These are phyloP conservation scores for Clivina fossor DNA, from an alignment of 2,888 invertebrate genomes.

Conservation along the genomic window DNA sequence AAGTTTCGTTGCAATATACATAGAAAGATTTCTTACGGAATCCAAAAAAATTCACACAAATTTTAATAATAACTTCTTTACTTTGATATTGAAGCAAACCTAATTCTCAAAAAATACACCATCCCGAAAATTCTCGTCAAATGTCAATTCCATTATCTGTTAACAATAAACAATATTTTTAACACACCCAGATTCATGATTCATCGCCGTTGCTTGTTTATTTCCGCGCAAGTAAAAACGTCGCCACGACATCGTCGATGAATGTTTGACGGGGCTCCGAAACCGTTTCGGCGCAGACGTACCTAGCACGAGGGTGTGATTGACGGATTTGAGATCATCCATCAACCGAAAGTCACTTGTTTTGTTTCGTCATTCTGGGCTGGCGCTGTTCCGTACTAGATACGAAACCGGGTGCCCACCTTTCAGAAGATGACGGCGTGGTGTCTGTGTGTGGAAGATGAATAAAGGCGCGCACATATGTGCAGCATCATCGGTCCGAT, in stretches of 20 bases:
- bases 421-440: neutral
- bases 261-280: neutral
- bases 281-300: neutral
- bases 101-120: no score
- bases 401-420: neutral
- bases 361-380: constrained; percentile 20
- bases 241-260: neutral
- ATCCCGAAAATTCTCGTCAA: neutral
- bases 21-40: no score
- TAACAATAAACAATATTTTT: constrained; percentile 30
- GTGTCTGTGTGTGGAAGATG: neutral
- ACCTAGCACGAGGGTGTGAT: no score
- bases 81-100: no score
- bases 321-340: constrained; percentile 29
- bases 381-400: neutral
- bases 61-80: no score
- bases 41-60: no score
- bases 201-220: constrained; percentile 21
- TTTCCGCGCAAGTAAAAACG: constrained; percentile 23
- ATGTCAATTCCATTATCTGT: constrained; percentile 23
- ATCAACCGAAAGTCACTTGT: constrained; percentile 24
- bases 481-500: constrained; percentile 11
- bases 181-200: no score
- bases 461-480: neutral
- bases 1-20: no score